Evolutionary conservation across 2,113 vertebrate species (phyloP).

Genomic region (Eubucco bourcierii): DNA sequence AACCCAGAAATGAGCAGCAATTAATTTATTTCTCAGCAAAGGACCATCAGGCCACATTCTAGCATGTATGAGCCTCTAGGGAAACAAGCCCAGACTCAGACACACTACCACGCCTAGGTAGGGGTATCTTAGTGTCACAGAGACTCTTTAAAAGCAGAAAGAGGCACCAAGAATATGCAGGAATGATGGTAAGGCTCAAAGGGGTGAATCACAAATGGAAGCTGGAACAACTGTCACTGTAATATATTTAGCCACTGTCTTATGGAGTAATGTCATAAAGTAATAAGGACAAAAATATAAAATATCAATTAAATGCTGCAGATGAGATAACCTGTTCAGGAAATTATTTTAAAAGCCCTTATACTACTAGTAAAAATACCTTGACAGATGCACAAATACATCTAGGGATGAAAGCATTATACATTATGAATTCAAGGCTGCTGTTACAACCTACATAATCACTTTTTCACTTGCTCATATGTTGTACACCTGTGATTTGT

Average conservation of each 20-base stretch:
- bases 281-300: conserved; percentile 46
- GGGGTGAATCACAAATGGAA: neutral
- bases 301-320: conserved; percentile 36
- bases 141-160: neutral
- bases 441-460: conserved; percentile 32
- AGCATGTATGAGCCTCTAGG: neutral
- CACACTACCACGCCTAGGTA: accelerated
- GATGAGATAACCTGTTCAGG: conserved; percentile 28
- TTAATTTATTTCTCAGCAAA: conserved; percentile 1
- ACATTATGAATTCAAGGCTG: conserved; percentile 18
- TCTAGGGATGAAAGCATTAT: conserved; percentile 34
- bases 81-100: neutral
- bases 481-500: conserved; percentile 19
- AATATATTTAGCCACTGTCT: neutral
- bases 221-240: neutral
- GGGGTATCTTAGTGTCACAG: neutral
- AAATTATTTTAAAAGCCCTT: conserved; percentile 13
- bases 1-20: conserved; percentile 14
- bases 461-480: conserved; percentile 45
- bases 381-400: conserved; percentile 54
- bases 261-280: conserved; percentile 1
- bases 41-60: neutral
- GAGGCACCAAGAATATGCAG: neutral
- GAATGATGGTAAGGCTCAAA: conserved; percentile 4
- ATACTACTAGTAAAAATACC: conserved; percentile 6